These are phyloP conservation scores for Ispidina lecontei DNA, from an alignment of 2,797 vertebrate species.

Conservation along the genomic window DNA sequence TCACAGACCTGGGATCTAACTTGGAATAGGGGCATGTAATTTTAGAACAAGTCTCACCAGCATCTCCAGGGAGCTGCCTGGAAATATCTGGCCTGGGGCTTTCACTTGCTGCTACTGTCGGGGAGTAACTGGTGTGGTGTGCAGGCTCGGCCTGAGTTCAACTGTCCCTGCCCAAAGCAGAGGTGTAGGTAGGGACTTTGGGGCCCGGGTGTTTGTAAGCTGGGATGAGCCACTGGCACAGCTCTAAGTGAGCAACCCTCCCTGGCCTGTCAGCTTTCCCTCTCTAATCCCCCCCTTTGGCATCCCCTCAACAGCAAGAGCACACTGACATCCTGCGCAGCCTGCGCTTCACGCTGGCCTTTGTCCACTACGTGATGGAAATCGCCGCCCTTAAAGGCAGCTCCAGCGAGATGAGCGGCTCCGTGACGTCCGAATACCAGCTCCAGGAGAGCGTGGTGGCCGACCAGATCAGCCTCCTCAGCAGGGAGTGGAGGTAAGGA, in stretches of 20 bases:
- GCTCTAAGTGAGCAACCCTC: not conserved
- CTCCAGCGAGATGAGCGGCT: conserved; percentile 71
- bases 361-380: conserved; percentile 91
- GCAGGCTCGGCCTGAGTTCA: not conserved
- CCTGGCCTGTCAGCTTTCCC: not conserved
- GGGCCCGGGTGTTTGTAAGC: not conserved
- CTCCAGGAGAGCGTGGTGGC: conserved; percentile 93
- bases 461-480: conserved; percentile 96
- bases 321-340: conserved; percentile 90
- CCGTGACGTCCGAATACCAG: conserved; percentile 83
- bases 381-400: conserved; percentile 87
- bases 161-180: not conserved
- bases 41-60: not conserved
- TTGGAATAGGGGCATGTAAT: not conserved
- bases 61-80: not conserved
- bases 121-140: not conserved
- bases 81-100: not conserved
- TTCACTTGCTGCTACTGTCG: not conserved
- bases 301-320: conserved; percentile 80
- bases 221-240: not conserved
- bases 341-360: conserved; percentile 90
- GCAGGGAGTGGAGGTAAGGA: conserved; percentile 92
- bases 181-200: not conserved
- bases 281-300: not conserved
- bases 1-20: not conserved